Base-by-base conservation (phyloP, 2,113 vertebrate genomes). In the Acrocephalus kingi region DNA sequence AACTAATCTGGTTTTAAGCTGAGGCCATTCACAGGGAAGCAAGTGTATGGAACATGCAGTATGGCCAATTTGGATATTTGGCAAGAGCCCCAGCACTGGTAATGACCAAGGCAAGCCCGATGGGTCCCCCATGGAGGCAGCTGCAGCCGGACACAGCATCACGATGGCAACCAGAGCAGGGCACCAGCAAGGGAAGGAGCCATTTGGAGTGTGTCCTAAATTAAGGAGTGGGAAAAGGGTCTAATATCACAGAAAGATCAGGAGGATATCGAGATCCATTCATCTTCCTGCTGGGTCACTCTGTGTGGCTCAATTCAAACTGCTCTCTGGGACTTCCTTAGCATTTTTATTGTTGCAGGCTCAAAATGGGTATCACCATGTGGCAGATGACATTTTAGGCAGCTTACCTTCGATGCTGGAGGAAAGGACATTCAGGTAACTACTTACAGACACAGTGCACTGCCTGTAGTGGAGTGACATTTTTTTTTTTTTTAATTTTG, bases 301-400 rank as follows among this genome's bases (percentile, higher is more conserved):
- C 87, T 45, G 37, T 59, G 89, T 52, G 90, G 66, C 81, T 90
- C 90, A 69, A 93, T 96, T 96, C 93, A 94, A 90, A 75, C 61
- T 27, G 85, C 93, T 73, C 89, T 87, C 94, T 61, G 84, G 89
- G 92, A 86, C 91, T 74, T 92, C 86, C 93, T 94, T 90, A 87
- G 95, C 96, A 96, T 96, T 97, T 96, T 91, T 89, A 86, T 90
- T 94, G 93, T 63, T 75, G 87, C 90, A 87, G 93, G 33, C 75
- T 92, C 81, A 64, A 93, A 97, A 96, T 93, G 74, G 89, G 0
- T 72, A 96, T 92, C 96, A 55, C 94, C 94, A 93, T 95, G 96
- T 56, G 96, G 96, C 77, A 95, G 87, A 92, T 83, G 93, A 86
- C 62, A 92, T 96, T 95, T 95, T 62, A 87, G 86, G 74, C 31